Conservation (phyloP, 2,888 invertebrate species). For the Drosophila demipolita region DNA sequence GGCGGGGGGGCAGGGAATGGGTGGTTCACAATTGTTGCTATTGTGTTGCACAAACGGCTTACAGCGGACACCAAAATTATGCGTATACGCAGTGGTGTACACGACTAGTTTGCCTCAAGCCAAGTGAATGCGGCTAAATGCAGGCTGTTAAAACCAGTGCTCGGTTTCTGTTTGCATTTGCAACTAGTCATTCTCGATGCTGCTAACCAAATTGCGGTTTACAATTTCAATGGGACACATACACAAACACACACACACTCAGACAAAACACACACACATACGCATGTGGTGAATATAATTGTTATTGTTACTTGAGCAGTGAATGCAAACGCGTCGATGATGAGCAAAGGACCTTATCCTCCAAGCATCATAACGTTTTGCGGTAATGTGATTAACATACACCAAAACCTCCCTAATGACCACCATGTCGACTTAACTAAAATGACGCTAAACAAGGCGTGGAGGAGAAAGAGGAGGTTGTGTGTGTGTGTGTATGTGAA, state of each 20-base stretch:
- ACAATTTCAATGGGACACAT: slow-evolving; percentile 63
- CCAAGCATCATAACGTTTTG: slow-evolving; percentile 76
- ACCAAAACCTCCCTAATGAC: slow-evolving; percentile 68
- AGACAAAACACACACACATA: background rate
- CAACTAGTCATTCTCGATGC: slow-evolving; percentile 53
- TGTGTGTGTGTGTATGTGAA: background rate
- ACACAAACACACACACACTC: slow-evolving; percentile 6
- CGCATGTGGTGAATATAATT: slow-evolving; percentile 68
- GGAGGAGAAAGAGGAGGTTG: background rate
- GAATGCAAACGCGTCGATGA: slow-evolving; percentile 39
- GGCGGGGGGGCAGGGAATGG: background rate
- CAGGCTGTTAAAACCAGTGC: slow-evolving; percentile 13
- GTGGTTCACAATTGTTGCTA: slow-evolving; percentile 25
- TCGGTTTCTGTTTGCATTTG: slow-evolving; percentile 65
- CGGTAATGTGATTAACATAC: slow-evolving; percentile 79
- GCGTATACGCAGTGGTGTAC: slow-evolving; percentile 39
- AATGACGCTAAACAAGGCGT: slow-evolving; percentile 13
- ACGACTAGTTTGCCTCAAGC: slow-evolving; percentile 12
- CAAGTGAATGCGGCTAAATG: slow-evolving; percentile 7
- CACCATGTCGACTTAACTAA: slow-evolving; percentile 57
- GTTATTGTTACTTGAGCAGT: slow-evolving; percentile 70
- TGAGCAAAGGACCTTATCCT: slow-evolving; percentile 35
- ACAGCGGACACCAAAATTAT: slow-evolving; percentile 46
- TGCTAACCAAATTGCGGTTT: slow-evolving; percentile 71
- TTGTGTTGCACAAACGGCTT: slow-evolving; percentile 38